Percentiles rank a stretch among this genome's conserved stretches.
These are phyloP conservation scores for Trididemnum miniatum DNA, from an alignment of 23 tunicate genomes.

Conservation along the genomic window DNA sequence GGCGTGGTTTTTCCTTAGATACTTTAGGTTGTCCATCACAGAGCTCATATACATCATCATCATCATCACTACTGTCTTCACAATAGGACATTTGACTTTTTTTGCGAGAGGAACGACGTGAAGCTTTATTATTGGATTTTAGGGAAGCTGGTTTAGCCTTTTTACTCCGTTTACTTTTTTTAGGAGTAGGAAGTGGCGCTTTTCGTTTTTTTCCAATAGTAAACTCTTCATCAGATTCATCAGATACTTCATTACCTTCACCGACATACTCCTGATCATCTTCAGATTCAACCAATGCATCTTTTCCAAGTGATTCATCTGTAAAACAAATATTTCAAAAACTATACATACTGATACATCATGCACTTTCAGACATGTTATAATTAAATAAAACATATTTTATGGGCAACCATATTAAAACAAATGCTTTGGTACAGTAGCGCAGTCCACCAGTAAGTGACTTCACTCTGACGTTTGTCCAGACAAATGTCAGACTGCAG, in stretches of 20 bases:
- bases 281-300: not conserved
- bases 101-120: conserved; percentile 12
- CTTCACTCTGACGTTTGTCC: too few species aligned
- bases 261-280: not conserved
- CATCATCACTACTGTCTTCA: conserved; percentile 21
- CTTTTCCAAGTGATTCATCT: not conserved
- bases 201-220: not conserved
- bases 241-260: not conserved
- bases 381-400: too few species aligned
- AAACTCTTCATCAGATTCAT: not conserved
- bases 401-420: too few species aligned
- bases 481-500: too few species aligned
- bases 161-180: not conserved
- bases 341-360: too few species aligned
- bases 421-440: too few species aligned
- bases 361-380: too few species aligned
- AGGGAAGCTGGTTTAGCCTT: not conserved
- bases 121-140: not conserved
- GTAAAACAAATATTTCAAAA: not conserved
- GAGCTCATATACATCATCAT: conserved; percentile 4
- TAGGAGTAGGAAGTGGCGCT: not conserved
- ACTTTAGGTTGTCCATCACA: conserved; percentile 22
- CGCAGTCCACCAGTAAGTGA: too few species aligned
- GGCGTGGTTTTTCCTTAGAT: too few species aligned
- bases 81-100: not conserved